These are phyloP conservation scores for Falco berigora DNA, from an alignment of 2,797 vertebrate genomes.

Conservation along the genomic window DNA sequence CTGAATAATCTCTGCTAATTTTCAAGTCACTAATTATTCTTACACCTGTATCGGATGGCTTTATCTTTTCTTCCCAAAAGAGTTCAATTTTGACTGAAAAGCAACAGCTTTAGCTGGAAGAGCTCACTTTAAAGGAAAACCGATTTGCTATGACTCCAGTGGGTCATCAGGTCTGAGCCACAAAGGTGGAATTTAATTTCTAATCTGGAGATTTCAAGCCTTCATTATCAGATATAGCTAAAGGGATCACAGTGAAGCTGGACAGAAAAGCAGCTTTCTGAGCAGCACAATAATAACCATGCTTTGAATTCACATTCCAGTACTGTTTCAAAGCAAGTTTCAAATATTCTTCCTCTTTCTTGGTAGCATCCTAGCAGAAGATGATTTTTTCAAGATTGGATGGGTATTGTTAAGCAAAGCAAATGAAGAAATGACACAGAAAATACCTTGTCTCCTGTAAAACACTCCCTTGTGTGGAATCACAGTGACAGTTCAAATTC, in stretches of 20 bases:
- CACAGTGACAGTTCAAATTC: neutral
- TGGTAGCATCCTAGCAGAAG: neutral
- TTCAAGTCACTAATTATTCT: neutral
- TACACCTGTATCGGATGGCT: fast-evolving
- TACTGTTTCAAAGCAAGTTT: neutral
- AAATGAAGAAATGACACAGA: neutral
- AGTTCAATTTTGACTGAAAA: neutral
- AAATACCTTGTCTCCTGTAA: neutral
- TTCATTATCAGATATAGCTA: neutral
- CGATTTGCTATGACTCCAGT: neutral
- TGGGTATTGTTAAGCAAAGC: neutral
- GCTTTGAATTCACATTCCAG: neutral
- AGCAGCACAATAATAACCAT: neutral
- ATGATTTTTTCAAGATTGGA: neutral
- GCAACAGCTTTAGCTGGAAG: neutral
- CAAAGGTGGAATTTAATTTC: slow-evolving; percentile 25
- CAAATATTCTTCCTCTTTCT: neutral
- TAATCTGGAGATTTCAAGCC: slow-evolving; percentile 21
- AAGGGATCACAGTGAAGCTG: neutral
- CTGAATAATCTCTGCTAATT: neutral
- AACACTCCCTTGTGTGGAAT: neutral
- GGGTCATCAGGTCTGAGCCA: neutral
- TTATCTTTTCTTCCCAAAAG: neutral
- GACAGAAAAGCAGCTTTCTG: neutral
- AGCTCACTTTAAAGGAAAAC: neutral